A percentile compares a stretch with the other conserved stretches of the same genome.
phyloP scores from a whole-genome alignment of 2,113 vertebrate species.

The Menidia beryllina region DNA sequence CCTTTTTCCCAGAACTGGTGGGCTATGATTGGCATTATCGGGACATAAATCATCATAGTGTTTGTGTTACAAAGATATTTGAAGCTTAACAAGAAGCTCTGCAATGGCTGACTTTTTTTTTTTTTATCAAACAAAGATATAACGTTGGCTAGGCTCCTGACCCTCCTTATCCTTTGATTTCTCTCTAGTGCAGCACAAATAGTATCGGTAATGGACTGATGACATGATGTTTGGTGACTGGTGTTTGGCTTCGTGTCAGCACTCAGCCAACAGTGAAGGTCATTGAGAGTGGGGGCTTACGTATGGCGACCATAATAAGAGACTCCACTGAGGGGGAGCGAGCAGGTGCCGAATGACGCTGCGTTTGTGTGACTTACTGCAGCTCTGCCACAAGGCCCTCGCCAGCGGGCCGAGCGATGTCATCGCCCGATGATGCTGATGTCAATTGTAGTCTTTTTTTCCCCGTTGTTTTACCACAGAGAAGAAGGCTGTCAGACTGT shows the following conservation, averaged over 20 bases:
- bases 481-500: conserved; percentile 54
- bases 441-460: conserved; percentile 40
- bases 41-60: not conserved
- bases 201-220: conserved; percentile 50
- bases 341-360: conserved; percentile 65
- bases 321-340: conserved; percentile 45
- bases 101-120: not conserved
- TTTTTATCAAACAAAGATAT: not conserved
- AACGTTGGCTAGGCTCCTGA: not conserved
- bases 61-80: not conserved
- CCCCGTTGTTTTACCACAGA: conserved; percentile 52
- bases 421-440: conserved; percentile 60
- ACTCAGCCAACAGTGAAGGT: conserved; percentile 57
- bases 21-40: not conserved
- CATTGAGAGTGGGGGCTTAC: conserved; percentile 53
- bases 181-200: conserved; percentile 32
- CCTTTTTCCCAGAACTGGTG: not conserved
- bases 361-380: conserved; percentile 44
- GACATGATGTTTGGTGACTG: conserved; percentile 65
- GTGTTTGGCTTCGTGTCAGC: conserved; percentile 48
- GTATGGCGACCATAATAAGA: conserved; percentile 32
- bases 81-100: not conserved
- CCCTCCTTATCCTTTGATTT: not conserved
- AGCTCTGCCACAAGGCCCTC: conserved; percentile 35
- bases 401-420: conserved; percentile 57